These are phyloP conservation scores for Mustela lutreola DNA, from an alignment of 2,113 vertebrate species.

Conservation along the genomic window DNA sequence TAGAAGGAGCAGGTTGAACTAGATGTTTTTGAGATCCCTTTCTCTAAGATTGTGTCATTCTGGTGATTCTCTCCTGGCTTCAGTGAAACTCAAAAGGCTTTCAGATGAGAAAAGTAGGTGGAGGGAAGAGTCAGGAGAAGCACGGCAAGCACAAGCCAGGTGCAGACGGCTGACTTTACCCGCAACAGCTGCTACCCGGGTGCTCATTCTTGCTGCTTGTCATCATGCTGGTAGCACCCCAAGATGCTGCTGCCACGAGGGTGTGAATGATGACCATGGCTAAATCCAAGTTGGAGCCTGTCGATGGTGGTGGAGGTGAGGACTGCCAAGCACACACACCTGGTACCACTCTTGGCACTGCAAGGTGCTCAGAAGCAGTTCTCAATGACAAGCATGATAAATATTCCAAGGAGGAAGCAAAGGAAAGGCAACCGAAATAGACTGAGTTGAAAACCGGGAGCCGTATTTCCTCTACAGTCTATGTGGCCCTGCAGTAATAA, in stretches of 20 bases:
- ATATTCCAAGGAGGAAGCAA: neutral
- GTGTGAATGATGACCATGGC: conserved; percentile 61
- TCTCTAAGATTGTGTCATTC: neutral
- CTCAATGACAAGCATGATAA: neutral
- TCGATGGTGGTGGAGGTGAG: conserved; percentile 38
- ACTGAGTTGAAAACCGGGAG: conserved; percentile 1
- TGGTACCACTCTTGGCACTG: conserved; percentile 56
- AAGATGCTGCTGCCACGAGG: neutral
- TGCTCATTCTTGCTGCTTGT: neutral
- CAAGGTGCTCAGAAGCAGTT: neutral
- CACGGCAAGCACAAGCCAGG: neutral
- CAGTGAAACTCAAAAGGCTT: neutral
- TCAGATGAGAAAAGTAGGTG: neutral
- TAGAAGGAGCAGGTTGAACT: neutral
- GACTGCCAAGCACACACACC: conserved; percentile 72
- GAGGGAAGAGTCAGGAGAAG: neutral
- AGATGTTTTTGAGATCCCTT: neutral
- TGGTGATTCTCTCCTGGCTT: neutral
- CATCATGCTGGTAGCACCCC: neutral
- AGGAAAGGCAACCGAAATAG: conserved; percentile 33
- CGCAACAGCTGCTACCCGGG: neutral
- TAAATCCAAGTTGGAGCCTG: conserved; percentile 60
- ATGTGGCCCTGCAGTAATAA: neutral
- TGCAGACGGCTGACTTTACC: neutral
- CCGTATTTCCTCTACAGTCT: neutral